These are phyloP conservation scores for Artemia franciscana DNA, from an alignment of 1,140 invertebrate genomes.

Conservation along the genomic window DNA sequence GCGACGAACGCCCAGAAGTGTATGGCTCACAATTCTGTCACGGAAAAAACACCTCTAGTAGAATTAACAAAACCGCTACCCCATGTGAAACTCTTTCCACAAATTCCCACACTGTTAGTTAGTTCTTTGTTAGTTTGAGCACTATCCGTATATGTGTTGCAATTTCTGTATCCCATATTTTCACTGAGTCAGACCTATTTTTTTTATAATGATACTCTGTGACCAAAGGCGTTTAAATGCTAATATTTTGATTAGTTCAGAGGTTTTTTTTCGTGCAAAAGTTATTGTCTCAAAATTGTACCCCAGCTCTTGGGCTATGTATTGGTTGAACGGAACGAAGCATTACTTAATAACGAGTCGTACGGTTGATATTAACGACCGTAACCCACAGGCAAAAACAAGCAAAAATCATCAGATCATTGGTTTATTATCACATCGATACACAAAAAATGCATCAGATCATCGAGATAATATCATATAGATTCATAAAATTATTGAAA, in stretches of 20 bases:
- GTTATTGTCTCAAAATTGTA: too few species aligned
- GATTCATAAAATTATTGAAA: background rate
- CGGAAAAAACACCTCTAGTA: too few species aligned
- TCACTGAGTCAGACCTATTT: background rate
- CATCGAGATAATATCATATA: background rate
- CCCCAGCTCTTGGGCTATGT: too few species aligned
- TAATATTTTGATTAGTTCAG: background rate
- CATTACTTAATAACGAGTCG: too few species aligned
- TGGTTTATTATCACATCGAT: background rate
- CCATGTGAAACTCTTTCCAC: background rate
- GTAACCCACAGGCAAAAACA: too few species aligned
- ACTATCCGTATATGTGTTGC: background rate
- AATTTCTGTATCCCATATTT: background rate
- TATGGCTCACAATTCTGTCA: too few species aligned
- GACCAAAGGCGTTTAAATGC: background rate
- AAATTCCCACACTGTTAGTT: background rate
- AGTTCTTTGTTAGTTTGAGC: background rate
- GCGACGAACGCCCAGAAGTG: too few species aligned
- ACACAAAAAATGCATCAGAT: background rate
- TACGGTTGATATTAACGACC: too few species aligned
- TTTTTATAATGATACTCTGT: background rate
- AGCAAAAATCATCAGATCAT: too few species aligned
- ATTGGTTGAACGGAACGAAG: too few species aligned
- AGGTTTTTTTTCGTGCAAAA: background rate
- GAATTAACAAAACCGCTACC: background rate